These are phyloP conservation scores for Drosophila carrolli DNA, from an alignment of 1,140 invertebrate genomes.

Conservation along the genomic window DNA sequence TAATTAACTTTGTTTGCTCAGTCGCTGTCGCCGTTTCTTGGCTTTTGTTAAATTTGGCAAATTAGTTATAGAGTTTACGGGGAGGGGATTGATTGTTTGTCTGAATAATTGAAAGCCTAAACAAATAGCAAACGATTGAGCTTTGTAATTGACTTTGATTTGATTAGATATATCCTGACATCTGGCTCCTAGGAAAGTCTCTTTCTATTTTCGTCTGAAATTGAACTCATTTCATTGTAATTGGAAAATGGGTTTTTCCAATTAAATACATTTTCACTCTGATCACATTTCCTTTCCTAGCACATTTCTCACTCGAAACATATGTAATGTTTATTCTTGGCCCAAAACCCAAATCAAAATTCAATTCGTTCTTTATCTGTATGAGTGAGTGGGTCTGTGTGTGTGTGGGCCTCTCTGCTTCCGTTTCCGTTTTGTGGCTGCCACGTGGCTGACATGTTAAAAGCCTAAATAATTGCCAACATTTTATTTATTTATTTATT, in stretches of 20 bases:
- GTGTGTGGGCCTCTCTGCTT: conserved; percentile 31
- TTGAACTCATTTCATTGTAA: conserved; percentile 3
- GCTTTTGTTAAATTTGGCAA: conserved; percentile 65
- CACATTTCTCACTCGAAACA: conserved; percentile 23
- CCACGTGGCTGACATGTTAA: conserved; percentile 74
- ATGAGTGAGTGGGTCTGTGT: conserved; percentile 7
- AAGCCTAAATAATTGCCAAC: conserved; percentile 70
- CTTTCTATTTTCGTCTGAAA: conserved; percentile 2
- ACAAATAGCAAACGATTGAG: conserved; percentile 32
- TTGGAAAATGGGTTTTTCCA: conserved; percentile 9
- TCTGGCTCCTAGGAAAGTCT: neutral
- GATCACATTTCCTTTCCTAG: neutral
- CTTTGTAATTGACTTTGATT: conserved; percentile 16
- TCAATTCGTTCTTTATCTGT: conserved; percentile 45
- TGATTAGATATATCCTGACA: conserved; percentile 18
- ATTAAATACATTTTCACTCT: conserved; percentile 32
- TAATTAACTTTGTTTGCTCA: conserved; percentile 65
- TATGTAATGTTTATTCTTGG: conserved; percentile 50
- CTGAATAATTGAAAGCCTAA: conserved; percentile 33
- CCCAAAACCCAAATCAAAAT: conserved; percentile 65
- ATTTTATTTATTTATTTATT: conserved; percentile 62
- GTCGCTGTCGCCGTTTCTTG: neutral
- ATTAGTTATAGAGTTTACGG: conserved; percentile 42
- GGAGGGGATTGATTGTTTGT: conserved; percentile 12
- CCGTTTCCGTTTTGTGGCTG: conserved; percentile 68